phyloP scores from a whole-genome alignment of 2,797 vertebrate species.

The Ammospiza maritima region DNA sequence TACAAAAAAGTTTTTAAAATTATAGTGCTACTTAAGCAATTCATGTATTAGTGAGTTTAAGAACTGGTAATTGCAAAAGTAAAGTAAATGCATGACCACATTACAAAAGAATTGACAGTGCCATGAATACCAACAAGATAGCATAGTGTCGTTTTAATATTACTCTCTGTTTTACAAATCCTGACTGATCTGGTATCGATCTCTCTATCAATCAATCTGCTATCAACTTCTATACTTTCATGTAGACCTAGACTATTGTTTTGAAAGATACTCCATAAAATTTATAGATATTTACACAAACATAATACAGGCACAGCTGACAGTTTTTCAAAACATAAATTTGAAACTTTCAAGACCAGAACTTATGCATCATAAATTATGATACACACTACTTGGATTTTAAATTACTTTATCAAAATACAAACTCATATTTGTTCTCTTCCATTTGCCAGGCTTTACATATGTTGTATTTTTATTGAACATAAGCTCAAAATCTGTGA shows the following conservation, averaged over 20 bases:
- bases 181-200: not conserved
- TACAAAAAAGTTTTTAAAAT: not conserved
- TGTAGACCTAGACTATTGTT: not conserved
- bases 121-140: not conserved
- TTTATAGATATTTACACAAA: not conserved
- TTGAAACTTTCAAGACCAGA: not conserved
- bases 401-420: conserved; percentile 1
- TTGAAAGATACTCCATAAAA: not conserved
- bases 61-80: not conserved
- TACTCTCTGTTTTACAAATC: not conserved
- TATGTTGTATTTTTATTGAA: not conserved
- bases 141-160: not conserved
- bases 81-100: not conserved
- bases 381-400: not conserved
- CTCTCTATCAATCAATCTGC: not conserved
- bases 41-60: not conserved
- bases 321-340: not conserved
- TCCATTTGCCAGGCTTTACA: not conserved
- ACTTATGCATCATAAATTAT: not conserved
- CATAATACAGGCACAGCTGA: not conserved
- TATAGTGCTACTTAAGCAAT: not conserved
- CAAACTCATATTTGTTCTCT: not conserved
- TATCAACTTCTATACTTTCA: not conserved
- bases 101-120: not conserved
- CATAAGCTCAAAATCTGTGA: not conserved